Conservation (phyloP, 2,113 vertebrate species). For the Peromyscus maniculatus region DNA sequence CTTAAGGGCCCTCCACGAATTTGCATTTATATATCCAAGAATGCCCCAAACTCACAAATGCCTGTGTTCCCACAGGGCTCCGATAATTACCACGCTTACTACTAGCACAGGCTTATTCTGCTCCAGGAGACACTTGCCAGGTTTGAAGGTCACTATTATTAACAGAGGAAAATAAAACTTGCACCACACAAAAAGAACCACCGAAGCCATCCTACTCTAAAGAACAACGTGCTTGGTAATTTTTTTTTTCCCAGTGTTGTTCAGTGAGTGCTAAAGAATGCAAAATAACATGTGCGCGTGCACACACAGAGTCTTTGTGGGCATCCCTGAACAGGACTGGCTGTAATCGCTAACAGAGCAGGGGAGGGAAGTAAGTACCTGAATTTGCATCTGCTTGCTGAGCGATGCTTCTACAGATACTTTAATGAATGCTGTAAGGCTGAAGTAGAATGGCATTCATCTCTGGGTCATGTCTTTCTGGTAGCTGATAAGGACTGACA, state of each 20-base stretch:
- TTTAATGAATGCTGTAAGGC: neutral
- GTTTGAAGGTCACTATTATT: constrained; percentile 51
- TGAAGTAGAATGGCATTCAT: neutral
- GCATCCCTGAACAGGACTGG: neutral
- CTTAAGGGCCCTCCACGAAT: neutral
- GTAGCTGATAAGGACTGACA: neutral
- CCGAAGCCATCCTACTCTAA: neutral
- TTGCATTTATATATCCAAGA: constrained; percentile 37
- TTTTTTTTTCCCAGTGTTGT: neutral
- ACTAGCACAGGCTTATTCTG: neutral
- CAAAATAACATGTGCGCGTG: neutral
- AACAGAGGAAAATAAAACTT: neutral
- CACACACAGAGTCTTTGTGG: neutral
- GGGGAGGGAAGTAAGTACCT: neutral
- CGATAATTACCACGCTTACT: constrained; percentile 11
- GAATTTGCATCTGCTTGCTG: constrained; percentile 14
- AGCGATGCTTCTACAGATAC: neutral
- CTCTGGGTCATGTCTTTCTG: neutral
- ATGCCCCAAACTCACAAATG: constrained; percentile 42
- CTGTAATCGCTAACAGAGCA: neutral
- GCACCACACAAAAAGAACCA: constrained; percentile 19
- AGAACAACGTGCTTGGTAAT: neutral
- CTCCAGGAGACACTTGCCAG: neutral
- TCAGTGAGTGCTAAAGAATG: neutral
- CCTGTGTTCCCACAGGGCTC: constrained; percentile 12